Evolutionary conservation across 2,888 invertebrate species (phyloP), one percentile per base, ranked within the genome.

Genomic region (Mesochorus sp.): DNA sequence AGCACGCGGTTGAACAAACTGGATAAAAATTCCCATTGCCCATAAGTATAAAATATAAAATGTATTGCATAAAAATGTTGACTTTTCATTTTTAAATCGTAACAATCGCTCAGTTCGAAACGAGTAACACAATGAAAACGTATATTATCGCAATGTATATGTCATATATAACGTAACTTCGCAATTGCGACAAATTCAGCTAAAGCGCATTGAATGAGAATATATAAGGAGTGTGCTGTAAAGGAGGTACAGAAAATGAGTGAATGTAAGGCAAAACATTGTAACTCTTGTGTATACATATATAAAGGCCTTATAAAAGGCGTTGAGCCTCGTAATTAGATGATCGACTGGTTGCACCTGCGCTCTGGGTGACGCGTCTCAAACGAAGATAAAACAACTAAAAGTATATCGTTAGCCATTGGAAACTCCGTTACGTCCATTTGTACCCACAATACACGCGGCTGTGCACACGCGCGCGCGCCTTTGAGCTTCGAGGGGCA

Each of bases 281-380:
- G 73, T 73, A 74, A 80, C 55, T 76, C 64, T 72, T 49, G n/a
- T n/a, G n/a, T n/a, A n/a, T n/a, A n/a, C n/a, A n/a, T n/a, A 34
- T 57, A 51, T 57, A 51, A 83, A 62, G 80, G 76, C 81, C 76
- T 86, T 85, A 84, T 82, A 83, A 84, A 85, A 81, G 85, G 81
- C 82, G 82, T 80, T 81, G 82, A 81, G 81, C 19, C 80, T 70
- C 82, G 86, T 85, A 87, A 88, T 88, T 88, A 85, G 87, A 84
- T 84, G 86, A 85, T 83, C 85, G 84, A 80, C 79, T 76, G 85
- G 76, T 14, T 70, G 82, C 88, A 88, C 88, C 86, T 89, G 89
- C 84, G 81, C 79, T 75, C 79, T 76, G 39, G 39, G 42, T 77
- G 71, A 78, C 75, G 70, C 68, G 49, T 71, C 66, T 12, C 53